Evolutionary conservation across 2,113 vertebrate genomes (phyloP), one percentile per base, ranked within the genome.

Genomic region (Rafetus swinhoei): DNA sequence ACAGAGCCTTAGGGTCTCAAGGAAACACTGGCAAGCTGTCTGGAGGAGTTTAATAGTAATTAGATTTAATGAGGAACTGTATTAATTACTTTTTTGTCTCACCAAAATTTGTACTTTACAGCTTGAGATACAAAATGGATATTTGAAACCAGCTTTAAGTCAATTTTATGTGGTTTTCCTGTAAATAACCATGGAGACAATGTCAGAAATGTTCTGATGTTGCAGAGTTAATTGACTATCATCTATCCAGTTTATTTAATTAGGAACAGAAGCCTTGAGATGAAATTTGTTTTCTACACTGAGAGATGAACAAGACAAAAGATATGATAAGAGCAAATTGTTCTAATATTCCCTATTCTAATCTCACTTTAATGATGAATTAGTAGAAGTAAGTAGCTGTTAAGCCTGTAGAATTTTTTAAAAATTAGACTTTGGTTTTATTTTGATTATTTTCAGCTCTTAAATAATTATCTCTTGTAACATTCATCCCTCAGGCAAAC

Each of bases 301-400:
- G 83, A 24, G n/a, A 27, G 86, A 93, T 93, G 86, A 92, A 69
- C 85, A 25, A 77, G 89, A 96, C 9, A 82, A 82, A 80, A 90
- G 5, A 80, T 86, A 4, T 22, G 45, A 88, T 72, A 25, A 83
- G 81, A 94, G 27, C 0, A 95, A 93, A 90, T 85, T 93, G 81
- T 92, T 86, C 12, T 21, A 84, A 72, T 10, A 85, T 22, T 54
- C 2, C 22, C 82, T n/a, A 15, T 59, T 86, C 8, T 27, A 57
- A 76, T 88, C 74, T 79, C 84, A 89, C 87, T 32, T 22, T 32
- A 15, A 32, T 94, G n/a, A 5, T 65, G 65, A 90, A 15, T 94
- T 12, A 95, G 89, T 82, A 25, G 62, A 93, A 62, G 77, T 55
- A 91, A 81, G 92, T 18, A 81, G 8, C 92, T 11, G 62, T 82